These are phyloP conservation scores for Theodoxus fluviatilis DNA, from an alignment of 2,888 invertebrate species.

Conservation along the genomic window DNA sequence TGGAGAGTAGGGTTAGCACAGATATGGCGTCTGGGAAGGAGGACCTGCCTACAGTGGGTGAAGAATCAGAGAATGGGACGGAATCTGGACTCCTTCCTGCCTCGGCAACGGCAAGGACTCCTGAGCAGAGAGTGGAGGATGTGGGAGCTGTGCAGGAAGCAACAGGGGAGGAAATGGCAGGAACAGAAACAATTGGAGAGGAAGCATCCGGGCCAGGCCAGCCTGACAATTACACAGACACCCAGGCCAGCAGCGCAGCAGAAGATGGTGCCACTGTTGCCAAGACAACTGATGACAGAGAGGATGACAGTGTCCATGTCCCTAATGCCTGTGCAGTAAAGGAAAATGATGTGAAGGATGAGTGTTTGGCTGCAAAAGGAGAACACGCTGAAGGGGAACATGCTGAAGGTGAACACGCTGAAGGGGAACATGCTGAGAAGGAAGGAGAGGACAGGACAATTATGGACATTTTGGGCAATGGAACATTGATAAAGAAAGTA, in stretches of 20 bases:
- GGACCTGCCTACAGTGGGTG: no score
- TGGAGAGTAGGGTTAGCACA: no score
- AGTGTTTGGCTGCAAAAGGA: no score
- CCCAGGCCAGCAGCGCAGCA: background rate
- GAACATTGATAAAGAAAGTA: conserved; percentile 73
- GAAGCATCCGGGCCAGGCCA: background rate
- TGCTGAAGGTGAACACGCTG: no score
- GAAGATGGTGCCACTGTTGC: background rate
- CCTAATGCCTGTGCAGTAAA: no score
- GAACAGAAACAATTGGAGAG: background rate
- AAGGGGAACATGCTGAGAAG: conserved; percentile 47
- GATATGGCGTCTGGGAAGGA: no score
- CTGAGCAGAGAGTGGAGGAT: no score
- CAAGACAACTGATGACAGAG: conserved; percentile 17
- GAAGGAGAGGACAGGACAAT: conserved; percentile 71
- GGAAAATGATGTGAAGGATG: conserved; percentile 32
- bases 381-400: no score
- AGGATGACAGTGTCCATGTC: conserved; percentile 13
- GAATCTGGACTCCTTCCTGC: no score
- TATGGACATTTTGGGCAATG: conserved; percentile 82
- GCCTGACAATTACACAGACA: background rate
- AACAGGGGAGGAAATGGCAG: background rate
- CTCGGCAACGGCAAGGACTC: no score
- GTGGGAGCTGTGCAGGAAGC: background rate
- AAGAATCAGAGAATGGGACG: no score